These are phyloP conservation scores for Busseola fusca DNA, from an alignment of 2,888 invertebrate genomes.

Conservation along the genomic window DNA sequence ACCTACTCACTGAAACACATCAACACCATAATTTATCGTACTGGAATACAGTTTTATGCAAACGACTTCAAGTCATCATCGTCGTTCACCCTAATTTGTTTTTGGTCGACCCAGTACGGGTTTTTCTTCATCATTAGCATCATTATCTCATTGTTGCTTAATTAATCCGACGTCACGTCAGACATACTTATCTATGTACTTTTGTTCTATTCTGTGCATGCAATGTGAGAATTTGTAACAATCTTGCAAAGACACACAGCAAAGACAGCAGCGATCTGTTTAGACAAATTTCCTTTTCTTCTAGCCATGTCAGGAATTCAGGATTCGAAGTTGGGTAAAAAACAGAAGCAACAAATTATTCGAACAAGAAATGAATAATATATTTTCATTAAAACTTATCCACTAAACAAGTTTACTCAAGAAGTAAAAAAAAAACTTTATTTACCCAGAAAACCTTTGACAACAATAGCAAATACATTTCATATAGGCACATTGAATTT, in stretches of 20 bases:
- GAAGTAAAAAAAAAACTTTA: too few relatives aligned
- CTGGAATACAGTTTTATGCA: neutral
- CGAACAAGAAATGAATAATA: neutral
- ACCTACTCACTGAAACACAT: too few relatives aligned
- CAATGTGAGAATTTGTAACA: neutral
- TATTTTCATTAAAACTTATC: neutral
- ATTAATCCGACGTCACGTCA: neutral
- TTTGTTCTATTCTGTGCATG: neutral
- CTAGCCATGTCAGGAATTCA: neutral
- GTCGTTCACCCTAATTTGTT: neutral
- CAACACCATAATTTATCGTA: too few relatives aligned
- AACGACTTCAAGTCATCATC: neutral
- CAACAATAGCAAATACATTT: too few relatives aligned
- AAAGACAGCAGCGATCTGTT: neutral
- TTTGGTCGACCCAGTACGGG: neutral
- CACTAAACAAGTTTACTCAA: neutral
- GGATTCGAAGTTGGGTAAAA: neutral
- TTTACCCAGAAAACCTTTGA: too few relatives aligned
- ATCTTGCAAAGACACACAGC: neutral
- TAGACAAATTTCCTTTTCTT: neutral
- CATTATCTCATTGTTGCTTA: neutral
- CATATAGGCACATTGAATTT: too few relatives aligned
- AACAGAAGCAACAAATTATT: neutral
- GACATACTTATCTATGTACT: neutral
- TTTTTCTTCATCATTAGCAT: neutral